Evolutionary conservation across 2,797 vertebrate species (phyloP).

Genomic region (Chloroceryle inda): DNA sequence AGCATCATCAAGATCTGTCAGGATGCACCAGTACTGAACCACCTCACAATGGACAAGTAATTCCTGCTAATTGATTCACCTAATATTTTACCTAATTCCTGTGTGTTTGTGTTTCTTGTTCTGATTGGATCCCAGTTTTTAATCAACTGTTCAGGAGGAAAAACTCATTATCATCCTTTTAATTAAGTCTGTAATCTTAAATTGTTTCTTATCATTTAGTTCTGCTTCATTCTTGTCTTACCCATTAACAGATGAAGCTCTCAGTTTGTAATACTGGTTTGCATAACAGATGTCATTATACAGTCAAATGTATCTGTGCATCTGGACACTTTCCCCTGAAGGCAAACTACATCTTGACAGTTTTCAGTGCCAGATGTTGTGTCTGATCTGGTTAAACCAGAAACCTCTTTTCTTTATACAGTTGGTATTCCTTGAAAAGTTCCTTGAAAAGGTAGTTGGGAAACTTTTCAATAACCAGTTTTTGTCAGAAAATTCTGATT

Average conservation of each 20-base stretch:
- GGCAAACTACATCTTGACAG: background rate
- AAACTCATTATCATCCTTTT: background rate
- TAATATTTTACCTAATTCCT: background rate
- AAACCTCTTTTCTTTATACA: background rate
- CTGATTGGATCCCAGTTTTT: background rate
- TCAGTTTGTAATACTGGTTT: background rate
- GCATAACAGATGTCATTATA: background rate
- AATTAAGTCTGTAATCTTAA: background rate
- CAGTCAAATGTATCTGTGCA: background rate
- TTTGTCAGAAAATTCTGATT: background rate
- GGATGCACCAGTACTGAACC: background rate
- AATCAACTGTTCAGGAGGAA: background rate
- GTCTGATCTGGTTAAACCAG: background rate
- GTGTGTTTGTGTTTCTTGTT: background rate
- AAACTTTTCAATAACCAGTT: background rate
- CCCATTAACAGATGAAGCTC: background rate
- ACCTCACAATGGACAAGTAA: background rate
- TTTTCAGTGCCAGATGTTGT: background rate
- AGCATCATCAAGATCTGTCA: background rate
- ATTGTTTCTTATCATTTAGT: background rate
- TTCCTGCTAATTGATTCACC: background rate
- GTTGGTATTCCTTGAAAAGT: background rate
- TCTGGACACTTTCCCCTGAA: background rate
- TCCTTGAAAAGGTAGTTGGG: background rate
- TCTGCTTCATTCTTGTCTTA: background rate